Conservation (phyloP, 2,113 vertebrate genomes). For the Vulpes ferrilata region DNA sequence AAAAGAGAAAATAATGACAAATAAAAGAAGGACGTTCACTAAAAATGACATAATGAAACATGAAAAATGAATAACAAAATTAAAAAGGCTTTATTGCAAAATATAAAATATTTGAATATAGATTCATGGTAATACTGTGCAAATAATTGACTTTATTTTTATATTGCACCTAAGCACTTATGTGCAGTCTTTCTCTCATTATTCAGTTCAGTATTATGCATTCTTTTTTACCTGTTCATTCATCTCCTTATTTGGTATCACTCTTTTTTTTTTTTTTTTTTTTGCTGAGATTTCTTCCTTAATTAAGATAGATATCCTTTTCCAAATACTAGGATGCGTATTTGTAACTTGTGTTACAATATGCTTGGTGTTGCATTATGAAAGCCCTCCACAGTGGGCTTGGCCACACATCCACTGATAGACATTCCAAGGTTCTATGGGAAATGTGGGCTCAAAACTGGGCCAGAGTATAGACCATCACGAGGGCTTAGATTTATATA, state of each 20-base stretch:
- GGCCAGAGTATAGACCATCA: not conserved
- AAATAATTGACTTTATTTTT: not conserved
- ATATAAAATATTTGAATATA: not conserved
- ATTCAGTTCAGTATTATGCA: not conserved
- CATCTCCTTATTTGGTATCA: not conserved
- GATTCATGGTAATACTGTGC: not conserved
- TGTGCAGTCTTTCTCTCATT: not conserved
- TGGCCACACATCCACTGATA: not conserved
- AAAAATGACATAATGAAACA: not conserved
- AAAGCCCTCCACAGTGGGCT: not conserved
- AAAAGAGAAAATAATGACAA: not conserved
- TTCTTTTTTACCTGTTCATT: not conserved
- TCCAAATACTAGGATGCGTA: not conserved
- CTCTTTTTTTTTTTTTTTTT: not conserved
- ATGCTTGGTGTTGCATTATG: not conserved
- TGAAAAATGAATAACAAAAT: not conserved
- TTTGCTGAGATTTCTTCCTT: not conserved
- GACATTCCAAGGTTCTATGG: not conserved
- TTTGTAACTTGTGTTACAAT: not conserved
- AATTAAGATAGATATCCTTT: not conserved
- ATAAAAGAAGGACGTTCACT: not conserved
- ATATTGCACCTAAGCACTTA: not conserved
- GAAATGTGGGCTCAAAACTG: not conserved
- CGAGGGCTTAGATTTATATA: not conserved
- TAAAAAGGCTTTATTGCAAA: not conserved